Evolutionary conservation across 1,140 invertebrate species (phyloP).

Genomic region (Drosophila kepulauana): DNA sequence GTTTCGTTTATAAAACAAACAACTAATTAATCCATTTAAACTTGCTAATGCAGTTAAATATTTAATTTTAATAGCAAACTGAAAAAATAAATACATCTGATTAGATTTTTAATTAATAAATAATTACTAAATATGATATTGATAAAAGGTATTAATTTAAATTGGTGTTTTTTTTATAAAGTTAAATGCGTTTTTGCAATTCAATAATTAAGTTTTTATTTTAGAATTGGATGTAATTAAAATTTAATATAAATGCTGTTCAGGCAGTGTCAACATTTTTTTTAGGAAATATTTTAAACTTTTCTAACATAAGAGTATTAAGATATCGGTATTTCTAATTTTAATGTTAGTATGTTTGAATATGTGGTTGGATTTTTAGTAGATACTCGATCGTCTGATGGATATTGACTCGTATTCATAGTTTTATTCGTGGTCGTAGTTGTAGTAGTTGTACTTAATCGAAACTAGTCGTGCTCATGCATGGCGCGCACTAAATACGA

Average conservation of each 20-base stretch:
- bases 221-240: too few relatives aligned
- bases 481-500: conserved; percentile 80
- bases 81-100: neutral
- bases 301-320: neutral
- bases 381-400: conserved; percentile 51
- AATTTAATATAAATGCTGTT: too few relatives aligned
- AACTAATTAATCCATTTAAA: too few relatives aligned
- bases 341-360: neutral
- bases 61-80: neutral
- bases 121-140: neutral
- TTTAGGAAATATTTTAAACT: too few relatives aligned
- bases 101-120: neutral
- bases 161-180: too few relatives aligned
- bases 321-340: neutral
- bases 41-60: neutral
- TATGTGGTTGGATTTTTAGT: conserved; percentile 26
- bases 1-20: too few relatives aligned
- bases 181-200: too few relatives aligned
- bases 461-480: conserved; percentile 61
- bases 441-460: conserved; percentile 33
- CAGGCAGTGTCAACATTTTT: too few relatives aligned
- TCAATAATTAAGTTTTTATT: too few relatives aligned
- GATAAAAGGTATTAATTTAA: neutral
- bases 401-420: conserved; percentile 35
- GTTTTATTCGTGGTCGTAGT: conserved; percentile 39